Evolutionary conservation across 2,888 invertebrate species (phyloP).

Genomic region (Incurvaria masculella): DNA sequence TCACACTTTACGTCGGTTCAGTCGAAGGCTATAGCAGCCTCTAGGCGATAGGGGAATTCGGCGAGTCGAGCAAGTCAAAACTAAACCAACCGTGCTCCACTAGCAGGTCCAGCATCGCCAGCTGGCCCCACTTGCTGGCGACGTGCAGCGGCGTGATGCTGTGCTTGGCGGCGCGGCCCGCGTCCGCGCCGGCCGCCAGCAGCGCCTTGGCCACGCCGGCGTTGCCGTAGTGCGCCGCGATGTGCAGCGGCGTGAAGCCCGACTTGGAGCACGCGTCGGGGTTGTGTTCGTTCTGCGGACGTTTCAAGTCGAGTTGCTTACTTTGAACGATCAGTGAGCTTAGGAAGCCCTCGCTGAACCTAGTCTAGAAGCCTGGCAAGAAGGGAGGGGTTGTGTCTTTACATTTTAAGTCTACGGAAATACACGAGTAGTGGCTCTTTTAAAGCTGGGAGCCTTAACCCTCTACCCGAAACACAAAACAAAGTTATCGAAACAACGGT

Average conservation of each 20-base stretch:
- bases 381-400: neutral
- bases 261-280: constrained; percentile 97
- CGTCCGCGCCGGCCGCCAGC: constrained; percentile 88
- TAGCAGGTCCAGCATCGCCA: constrained; percentile 86
- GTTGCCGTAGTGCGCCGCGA: constrained; percentile 98
- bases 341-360: neutral
- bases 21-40: no score
- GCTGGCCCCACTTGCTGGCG: constrained; percentile 98
- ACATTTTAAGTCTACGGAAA: no score
- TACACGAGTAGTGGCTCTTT: no score
- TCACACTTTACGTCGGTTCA: no score
- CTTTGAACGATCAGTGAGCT: no score
- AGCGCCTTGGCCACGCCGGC: constrained; percentile 88
- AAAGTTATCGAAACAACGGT: no score
- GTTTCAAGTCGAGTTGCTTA: constrained; percentile 9
- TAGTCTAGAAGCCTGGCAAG: neutral
- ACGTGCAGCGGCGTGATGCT: constrained; percentile 98
- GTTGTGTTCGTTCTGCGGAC: constrained; percentile 89
- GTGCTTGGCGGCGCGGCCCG: constrained; percentile 95
- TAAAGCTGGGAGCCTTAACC: no score
- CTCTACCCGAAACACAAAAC: no score
- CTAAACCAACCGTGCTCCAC: constrained; percentile 64
- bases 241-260: constrained; percentile 98
- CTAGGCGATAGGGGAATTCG: no score
- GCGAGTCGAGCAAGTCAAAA: no score